These are phyloP conservation scores for Donacobius atricapilla DNA, from an alignment of 2,113 vertebrate species.

Conservation along the genomic window DNA sequence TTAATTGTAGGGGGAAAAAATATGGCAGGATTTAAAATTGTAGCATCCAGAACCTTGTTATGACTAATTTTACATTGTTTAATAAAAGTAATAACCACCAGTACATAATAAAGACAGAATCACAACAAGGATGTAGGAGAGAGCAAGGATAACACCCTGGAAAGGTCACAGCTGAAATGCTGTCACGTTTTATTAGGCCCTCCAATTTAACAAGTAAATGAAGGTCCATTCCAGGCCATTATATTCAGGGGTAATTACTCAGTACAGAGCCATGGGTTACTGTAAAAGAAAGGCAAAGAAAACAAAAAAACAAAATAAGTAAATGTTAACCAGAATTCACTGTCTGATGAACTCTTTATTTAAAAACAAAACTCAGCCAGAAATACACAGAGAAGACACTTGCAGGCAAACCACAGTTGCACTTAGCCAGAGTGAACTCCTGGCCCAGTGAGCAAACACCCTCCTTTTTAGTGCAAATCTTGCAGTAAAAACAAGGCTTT, in stretches of 20 bases:
- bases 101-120: slow-evolving; percentile 25
- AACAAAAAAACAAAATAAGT: slow-evolving; percentile 59
- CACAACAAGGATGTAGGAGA: slow-evolving; percentile 23
- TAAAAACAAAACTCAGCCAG: slow-evolving; percentile 48
- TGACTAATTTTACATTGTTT: slow-evolving; percentile 24
- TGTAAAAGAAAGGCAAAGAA: slow-evolving; percentile 93
- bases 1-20: background rate
- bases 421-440: background rate
- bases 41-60: slow-evolving; percentile 24
- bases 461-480: background rate
- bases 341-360: slow-evolving; percentile 59
- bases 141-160: slow-evolving; percentile 33
- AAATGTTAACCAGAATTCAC: slow-evolving; percentile 71
- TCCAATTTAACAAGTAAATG: slow-evolving; percentile 79
- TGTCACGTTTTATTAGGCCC: slow-evolving; percentile 75
- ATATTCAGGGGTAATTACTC: slow-evolving; percentile 87
- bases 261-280: slow-evolving; percentile 99
- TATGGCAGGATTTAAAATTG: background rate
- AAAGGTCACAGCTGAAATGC: slow-evolving; percentile 63
- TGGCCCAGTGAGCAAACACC: background rate
- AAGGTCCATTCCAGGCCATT: slow-evolving; percentile 83
- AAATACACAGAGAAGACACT: slow-evolving; percentile 31
- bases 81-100: slow-evolving; percentile 34
- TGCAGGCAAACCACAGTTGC: background rate
- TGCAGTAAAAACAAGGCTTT: slow-evolving; percentile 24